Evolutionary conservation across 2,797 vertebrate species (phyloP).

Genomic region (Oreochromis mossambicus): DNA sequence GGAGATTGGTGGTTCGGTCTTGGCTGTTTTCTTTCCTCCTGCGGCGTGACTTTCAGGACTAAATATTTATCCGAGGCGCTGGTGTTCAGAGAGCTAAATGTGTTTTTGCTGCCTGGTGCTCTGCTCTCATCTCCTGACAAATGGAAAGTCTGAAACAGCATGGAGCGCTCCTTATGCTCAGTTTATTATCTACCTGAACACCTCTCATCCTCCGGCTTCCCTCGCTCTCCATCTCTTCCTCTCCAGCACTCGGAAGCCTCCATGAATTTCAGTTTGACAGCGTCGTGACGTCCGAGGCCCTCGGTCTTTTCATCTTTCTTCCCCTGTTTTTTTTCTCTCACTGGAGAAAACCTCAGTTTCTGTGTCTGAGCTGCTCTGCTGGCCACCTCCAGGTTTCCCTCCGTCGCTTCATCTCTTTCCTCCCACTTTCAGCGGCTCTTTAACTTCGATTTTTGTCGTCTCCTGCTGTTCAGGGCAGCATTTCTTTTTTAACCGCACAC

Average conservation of each 20-base stretch:
- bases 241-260: background rate
- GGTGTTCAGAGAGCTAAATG: background rate
- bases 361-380: background rate
- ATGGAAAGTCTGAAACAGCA: background rate
- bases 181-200: slow-evolving; percentile 28
- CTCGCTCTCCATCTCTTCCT: background rate
- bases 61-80: background rate
- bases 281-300: background rate
- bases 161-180: background rate
- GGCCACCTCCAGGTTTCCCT: slow-evolving; percentile 17
- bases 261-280: background rate
- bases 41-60: background rate
- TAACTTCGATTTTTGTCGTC: background rate
- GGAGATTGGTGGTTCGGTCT: background rate
- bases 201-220: background rate
- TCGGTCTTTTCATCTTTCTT: background rate
- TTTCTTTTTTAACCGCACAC: background rate
- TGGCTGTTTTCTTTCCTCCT: background rate
- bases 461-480: slow-evolving; percentile 5
- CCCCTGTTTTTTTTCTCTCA: background rate
- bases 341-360: background rate
- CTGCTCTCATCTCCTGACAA: slow-evolving; percentile 16
- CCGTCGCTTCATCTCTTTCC: slow-evolving; percentile 18
- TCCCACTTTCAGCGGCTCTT: slow-evolving; percentile 25
- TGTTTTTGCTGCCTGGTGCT: background rate